phyloP scores from a whole-genome alignment of 2,888 invertebrate species.

The Beris morrisii region DNA sequence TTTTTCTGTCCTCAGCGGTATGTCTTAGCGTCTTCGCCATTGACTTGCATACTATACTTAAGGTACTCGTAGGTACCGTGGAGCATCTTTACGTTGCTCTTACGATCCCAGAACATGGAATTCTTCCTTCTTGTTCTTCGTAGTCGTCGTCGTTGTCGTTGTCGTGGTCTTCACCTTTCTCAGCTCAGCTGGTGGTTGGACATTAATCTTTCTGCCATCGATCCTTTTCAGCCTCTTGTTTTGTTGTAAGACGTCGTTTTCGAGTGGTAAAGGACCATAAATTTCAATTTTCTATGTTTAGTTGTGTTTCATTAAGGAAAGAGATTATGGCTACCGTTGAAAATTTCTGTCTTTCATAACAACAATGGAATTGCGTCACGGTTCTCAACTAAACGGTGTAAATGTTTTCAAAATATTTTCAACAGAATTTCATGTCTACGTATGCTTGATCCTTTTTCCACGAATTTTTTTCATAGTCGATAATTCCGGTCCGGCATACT shows the following conservation, averaged over 20 bases:
- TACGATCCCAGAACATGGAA: too few species aligned
- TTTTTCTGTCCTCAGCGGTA: neutral
- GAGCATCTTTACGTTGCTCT: too few species aligned
- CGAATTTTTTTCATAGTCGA: neutral
- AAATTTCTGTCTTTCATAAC: constrained; percentile 15
- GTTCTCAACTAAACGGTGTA: neutral
- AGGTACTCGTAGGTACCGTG: too few species aligned
- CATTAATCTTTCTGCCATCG: constrained; percentile 31
- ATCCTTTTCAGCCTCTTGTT: constrained; percentile 25
- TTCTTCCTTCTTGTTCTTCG: too few species aligned
- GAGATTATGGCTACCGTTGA: constrained; percentile 32
- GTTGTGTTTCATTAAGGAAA: constrained; percentile 26
- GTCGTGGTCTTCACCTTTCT: constrained; percentile 27
- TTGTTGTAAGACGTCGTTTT: neutral
- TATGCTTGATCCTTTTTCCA: neutral
- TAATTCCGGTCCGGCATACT: too few species aligned
- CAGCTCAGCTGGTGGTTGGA: constrained; percentile 33
- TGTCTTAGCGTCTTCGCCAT: constrained; percentile 14
- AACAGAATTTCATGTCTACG: neutral
- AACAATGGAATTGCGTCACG: constrained; percentile 26
- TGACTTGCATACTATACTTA: neutral
- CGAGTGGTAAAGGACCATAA: constrained; percentile 15
- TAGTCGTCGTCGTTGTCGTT: neutral
- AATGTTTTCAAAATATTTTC: constrained; percentile 4
- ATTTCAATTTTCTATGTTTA: constrained; percentile 30